phyloP scores from a whole-genome alignment of 1,140 invertebrate genomes.

The Brachionus asplanchnoidis region DNA sequence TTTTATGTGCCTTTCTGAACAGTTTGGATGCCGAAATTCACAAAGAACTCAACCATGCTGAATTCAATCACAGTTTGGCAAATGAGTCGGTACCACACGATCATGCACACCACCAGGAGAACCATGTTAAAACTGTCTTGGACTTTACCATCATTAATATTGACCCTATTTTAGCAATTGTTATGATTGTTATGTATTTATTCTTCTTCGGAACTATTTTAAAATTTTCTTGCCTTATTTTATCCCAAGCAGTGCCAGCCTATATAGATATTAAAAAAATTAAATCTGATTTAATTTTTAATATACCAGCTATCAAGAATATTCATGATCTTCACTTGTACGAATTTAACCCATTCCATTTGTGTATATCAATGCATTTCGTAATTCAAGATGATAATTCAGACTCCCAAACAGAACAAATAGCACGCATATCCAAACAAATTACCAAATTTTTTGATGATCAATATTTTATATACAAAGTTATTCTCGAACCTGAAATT shows the following conservation, averaged over 20 bases:
- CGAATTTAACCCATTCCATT: slow-evolving; percentile 29
- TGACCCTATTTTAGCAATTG: background rate
- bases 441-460: background rate
- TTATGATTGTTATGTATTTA: background rate
- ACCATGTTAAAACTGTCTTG: background rate
- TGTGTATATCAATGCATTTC: slow-evolving; percentile 27
- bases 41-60: background rate
- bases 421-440: background rate
- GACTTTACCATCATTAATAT: background rate
- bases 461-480: background rate
- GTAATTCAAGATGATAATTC: background rate
- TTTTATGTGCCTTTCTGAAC: background rate
- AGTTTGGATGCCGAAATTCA: background rate
- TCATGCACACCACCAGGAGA: background rate
- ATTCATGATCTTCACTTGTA: background rate
- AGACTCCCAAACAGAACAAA: background rate
- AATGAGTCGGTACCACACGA: background rate
- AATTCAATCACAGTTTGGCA: background rate
- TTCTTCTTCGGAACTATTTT: background rate
- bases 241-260: slow-evolving; percentile 13
- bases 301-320: background rate
- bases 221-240: background rate
- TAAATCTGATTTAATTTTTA: background rate
- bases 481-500: slow-evolving; percentile 5
- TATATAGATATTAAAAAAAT: slow-evolving; percentile 6